These are phyloP conservation scores for Mobula birostris DNA, from an alignment of 2,113 vertebrate species.

Conservation along the genomic window DNA sequence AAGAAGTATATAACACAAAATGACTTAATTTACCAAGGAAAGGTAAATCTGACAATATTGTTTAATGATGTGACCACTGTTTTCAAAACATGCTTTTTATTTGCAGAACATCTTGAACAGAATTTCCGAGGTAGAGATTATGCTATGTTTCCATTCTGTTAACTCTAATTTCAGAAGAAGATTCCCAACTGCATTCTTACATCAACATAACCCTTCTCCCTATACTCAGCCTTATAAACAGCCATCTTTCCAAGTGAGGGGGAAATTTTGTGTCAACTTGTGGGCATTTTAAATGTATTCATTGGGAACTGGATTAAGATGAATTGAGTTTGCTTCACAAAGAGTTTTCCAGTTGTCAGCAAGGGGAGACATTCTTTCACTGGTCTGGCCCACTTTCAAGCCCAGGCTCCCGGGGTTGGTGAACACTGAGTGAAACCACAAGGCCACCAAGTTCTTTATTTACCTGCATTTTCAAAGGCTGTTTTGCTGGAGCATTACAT, in stretches of 20 bases:
- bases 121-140: neutral
- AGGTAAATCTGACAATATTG: neutral
- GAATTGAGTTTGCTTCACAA: neutral
- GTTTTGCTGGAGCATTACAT: neutral
- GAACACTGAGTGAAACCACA: neutral
- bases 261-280: neutral
- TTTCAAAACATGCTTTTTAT: neutral
- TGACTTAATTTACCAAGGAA: neutral
- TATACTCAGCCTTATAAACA: neutral
- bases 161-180: neutral
- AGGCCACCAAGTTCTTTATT: slow-evolving; percentile 23
- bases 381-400: slow-evolving; percentile 17
- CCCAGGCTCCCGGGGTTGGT: neutral
- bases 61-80: neutral
- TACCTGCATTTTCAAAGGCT: neutral
- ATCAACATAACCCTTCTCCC: neutral
- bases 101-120: neutral
- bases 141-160: neutral
- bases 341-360: neutral
- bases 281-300: neutral
- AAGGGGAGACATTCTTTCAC: neutral
- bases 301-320: neutral
- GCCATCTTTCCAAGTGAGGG: slow-evolving; percentile 4
- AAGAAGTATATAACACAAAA: neutral
- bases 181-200: neutral